Percentiles rank a stretch among this genome's conserved stretches.
Evolutionary conservation across 1,140 invertebrate genomes (phyloP).

Genomic region (Zaprionus davidi): DNA sequence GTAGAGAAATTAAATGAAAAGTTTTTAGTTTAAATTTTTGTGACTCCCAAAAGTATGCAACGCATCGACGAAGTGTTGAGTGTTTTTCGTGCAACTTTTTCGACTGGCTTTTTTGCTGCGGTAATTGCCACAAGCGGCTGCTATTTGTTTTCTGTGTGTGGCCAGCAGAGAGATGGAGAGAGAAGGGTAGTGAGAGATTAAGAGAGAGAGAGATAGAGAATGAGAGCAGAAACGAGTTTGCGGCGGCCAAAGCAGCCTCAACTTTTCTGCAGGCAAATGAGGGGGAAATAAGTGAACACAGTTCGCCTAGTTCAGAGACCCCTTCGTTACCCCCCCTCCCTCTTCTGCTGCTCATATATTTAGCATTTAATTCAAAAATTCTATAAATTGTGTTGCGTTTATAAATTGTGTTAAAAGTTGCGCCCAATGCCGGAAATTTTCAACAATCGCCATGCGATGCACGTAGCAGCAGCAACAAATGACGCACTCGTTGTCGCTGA

Average conservation of each 20-base stretch:
- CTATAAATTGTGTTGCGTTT: slow-evolving; percentile 77
- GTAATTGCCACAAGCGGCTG: slow-evolving; percentile 66
- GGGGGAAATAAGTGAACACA: slow-evolving; percentile 2
- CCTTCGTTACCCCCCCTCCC: neutral
- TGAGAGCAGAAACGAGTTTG: neutral
- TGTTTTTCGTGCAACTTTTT: slow-evolving; percentile 46
- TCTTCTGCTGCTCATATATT: slow-evolving; percentile 31
- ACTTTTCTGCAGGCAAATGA: slow-evolving; percentile 59
- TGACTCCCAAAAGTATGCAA: slow-evolving; percentile 16
- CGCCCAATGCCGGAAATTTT: slow-evolving; percentile 50
- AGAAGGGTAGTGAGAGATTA: no score
- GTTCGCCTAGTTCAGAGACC: neutral
- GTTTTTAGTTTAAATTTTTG: neutral
- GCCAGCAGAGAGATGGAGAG: slow-evolving; percentile 9
- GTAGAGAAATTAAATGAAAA: slow-evolving; percentile 1
- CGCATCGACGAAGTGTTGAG: slow-evolving; percentile 19
- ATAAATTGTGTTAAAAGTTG: slow-evolving; percentile 81
- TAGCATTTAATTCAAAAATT: slow-evolving; percentile 75
- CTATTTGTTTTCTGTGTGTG: slow-evolving; percentile 58
- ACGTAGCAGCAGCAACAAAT: slow-evolving; percentile 59
- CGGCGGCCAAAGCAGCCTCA: slow-evolving; percentile 16
- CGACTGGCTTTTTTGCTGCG: slow-evolving; percentile 47
- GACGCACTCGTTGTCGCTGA: slow-evolving; percentile 57
- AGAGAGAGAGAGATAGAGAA: slow-evolving; percentile 13
- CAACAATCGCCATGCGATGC: slow-evolving; percentile 60